These are phyloP conservation scores for Myotis planiceps DNA, from an alignment of 2,797 vertebrate species.

Conservation along the genomic window DNA sequence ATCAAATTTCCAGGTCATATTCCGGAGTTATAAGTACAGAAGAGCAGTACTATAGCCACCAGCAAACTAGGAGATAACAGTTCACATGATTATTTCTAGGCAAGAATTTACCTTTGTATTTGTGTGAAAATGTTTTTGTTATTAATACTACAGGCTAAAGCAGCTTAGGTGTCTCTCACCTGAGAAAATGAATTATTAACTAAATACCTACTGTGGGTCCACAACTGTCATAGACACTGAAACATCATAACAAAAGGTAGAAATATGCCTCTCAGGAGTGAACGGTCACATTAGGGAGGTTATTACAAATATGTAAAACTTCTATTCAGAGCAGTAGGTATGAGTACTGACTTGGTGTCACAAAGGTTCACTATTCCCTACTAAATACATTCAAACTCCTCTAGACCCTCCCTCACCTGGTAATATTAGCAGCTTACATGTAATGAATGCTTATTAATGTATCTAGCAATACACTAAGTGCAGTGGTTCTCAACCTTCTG, in stretches of 20 bases:
- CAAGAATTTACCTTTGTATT: slow-evolving; percentile 12
- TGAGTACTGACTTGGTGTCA: not conserved
- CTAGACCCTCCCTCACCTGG: not conserved
- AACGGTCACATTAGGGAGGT: not conserved
- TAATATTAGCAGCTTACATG: not conserved
- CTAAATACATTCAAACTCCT: not conserved
- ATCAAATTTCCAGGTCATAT: slow-evolving; percentile 21
- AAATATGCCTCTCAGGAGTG: not conserved
- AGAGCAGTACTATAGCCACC: not conserved
- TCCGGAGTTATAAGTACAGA: slow-evolving; percentile 27
- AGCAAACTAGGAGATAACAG: not conserved
- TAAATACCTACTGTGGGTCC: not conserved
- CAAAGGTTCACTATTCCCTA: not conserved
- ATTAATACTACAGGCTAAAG: slow-evolving; percentile 19
- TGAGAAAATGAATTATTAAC: not conserved
- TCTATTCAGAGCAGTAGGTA: not conserved
- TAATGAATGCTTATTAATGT: not conserved
- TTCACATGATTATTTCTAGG: not conserved
- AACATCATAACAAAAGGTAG: not conserved
- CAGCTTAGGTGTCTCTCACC: not conserved
- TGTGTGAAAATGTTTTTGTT: slow-evolving; percentile 31
- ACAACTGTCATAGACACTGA: not conserved
- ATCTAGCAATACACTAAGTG: not conserved
- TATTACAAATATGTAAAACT: not conserved
- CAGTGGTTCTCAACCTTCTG: no score